These are phyloP conservation scores for Xestoiulus laeticollis DNA, from an alignment of 2,888 invertebrate genomes.

Conservation along the genomic window DNA sequence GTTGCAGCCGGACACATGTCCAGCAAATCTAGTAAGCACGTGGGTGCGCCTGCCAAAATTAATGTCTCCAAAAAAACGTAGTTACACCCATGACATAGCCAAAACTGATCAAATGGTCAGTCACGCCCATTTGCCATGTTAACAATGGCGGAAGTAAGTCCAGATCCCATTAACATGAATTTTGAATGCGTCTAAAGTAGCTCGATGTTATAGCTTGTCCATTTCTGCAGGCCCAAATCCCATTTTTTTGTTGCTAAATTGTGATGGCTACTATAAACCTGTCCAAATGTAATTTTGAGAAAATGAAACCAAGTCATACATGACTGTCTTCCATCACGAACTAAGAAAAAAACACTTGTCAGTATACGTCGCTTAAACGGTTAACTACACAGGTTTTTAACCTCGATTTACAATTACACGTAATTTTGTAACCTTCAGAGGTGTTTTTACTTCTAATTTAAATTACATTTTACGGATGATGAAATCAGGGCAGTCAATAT, in stretches of 20 bases:
- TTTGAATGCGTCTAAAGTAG: neutral
- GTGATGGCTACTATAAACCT: neutral
- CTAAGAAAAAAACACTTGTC: slow-evolving; percentile 22
- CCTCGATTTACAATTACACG: slow-evolving; percentile 4
- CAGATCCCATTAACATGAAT: slow-evolving; percentile 16
- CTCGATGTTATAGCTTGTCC: neutral
- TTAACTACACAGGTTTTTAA: slow-evolving; percentile 25
- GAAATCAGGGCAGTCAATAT: slow-evolving; percentile 7
- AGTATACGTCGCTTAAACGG: neutral
- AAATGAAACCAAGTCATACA: slow-evolving; percentile 23
- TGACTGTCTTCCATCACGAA: slow-evolving; percentile 7
- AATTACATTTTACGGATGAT: neutral
- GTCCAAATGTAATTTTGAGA: neutral
- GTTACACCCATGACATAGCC: neutral
- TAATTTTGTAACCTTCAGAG: neutral
- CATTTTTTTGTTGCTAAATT: neutral
- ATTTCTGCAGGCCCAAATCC: neutral
- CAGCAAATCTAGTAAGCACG: neutral
- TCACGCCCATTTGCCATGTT: slow-evolving; percentile 23
- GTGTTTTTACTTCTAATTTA: neutral
- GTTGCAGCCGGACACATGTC: slow-evolving; percentile 6
- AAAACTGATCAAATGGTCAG: slow-evolving; percentile 1
- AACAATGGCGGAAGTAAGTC: slow-evolving; percentile 34
- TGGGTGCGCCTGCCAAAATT: slow-evolving; percentile 35
- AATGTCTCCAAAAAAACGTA: slow-evolving; percentile 15